Evolutionary conservation across 2,797 vertebrate species (phyloP), one percentile per base, ranked within the genome.

Genomic region (Apogon hyalosoma): DNA sequence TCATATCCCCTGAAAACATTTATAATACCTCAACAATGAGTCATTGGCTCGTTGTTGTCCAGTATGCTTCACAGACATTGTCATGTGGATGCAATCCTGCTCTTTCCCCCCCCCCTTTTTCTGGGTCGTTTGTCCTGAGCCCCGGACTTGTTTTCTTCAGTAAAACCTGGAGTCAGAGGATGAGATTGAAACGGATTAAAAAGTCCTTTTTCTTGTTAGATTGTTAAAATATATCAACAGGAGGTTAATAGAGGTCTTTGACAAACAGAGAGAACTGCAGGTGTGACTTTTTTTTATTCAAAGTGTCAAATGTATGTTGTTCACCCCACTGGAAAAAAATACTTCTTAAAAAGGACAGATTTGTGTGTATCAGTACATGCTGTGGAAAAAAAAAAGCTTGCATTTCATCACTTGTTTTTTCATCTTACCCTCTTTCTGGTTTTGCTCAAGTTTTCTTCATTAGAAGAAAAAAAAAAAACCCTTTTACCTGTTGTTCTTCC

Each of bases 1-100:
- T 68, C 54, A 61, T 46, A 45, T 28, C 28, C 66, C 46, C 41
- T 63, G 40, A 83, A 80, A 85, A 50, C 68, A 74, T 81, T 80
- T 73, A 14, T 15, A 82, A 91, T 82, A 69, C 72, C 55, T 81
- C 47, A 58, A 45, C 68, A 56, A 19, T 92, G 86, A 91, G 59
- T 90, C 87, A 88, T 36, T 0, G 1, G 47, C 49, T 72, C 53
- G 63, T 71, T 74, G 52, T 52, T 56, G 60, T 75, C 41, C 63
- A 21, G 63, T 49, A 33, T 79, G 72, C 71, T 75, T 76, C 51
- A 73, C 10, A 46, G 43, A 51, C 49, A 63, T 45, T 53, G 49
- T 66, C 61, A 70, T 73, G 48, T 79, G 70, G 75, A 74, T 58
- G 18, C 50, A 69, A 69, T 75, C 40, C 66, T 46, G 51, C 50